A percentile compares a stretch with the other conserved stretches of the same genome.
phyloP scores from a whole-genome alignment of 2,888 invertebrate genomes.

The Epiblema foenella region DNA sequence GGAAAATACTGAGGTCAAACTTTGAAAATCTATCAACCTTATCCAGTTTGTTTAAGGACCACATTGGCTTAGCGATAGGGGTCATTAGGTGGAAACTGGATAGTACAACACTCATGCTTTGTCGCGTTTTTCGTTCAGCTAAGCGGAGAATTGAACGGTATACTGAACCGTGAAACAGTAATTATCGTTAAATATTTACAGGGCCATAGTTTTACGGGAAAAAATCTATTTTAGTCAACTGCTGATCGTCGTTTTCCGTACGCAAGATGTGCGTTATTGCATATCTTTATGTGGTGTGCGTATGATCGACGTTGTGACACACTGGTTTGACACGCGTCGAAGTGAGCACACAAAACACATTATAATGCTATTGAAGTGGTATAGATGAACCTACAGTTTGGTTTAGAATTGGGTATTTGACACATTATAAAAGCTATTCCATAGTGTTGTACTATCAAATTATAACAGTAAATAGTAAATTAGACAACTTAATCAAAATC shows the following conservation, averaged over 20 bases:
- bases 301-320: too few species aligned
- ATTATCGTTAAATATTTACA: slow-evolving; percentile 30
- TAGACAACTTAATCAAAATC: too few species aligned
- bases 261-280: too few species aligned
- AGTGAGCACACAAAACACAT: too few species aligned
- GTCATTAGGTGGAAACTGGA: slow-evolving; percentile 20
- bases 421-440: too few species aligned
- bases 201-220: background rate
- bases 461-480: too few species aligned
- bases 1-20: slow-evolving; percentile 32
- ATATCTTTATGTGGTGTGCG: too few species aligned
- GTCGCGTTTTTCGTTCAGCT: slow-evolving; percentile 44
- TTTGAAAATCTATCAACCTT: background rate
- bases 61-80: background rate
- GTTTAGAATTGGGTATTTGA: too few species aligned
- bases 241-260: background rate
- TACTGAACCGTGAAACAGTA: slow-evolving; percentile 31
- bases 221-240: background rate
- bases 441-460: too few species aligned
- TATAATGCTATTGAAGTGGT: too few species aligned
- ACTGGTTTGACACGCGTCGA: too few species aligned
- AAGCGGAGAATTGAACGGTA: slow-evolving; percentile 39
- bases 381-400: too few species aligned
- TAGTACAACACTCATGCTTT: slow-evolving; percentile 41
- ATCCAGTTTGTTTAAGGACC: background rate